phyloP scores from a whole-genome alignment of 2,888 invertebrate genomes.

The Tinea semifulvella region DNA sequence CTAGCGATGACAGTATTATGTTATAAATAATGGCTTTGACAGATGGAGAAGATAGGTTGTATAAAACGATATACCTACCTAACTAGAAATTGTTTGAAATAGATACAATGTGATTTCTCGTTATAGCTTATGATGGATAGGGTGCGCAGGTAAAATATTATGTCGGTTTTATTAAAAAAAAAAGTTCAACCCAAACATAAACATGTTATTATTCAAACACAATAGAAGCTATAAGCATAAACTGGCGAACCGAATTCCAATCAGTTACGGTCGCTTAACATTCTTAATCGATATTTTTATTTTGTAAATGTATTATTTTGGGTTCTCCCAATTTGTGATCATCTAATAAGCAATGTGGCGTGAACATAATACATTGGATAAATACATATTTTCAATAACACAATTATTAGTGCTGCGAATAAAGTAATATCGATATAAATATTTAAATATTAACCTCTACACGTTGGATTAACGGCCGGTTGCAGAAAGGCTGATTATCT shows the following conservation, averaged over 20 bases:
- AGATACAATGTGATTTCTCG: conserved; percentile 43
- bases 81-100: conserved; percentile 40
- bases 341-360: conserved; percentile 21
- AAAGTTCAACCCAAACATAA: conserved; percentile 52
- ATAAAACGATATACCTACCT: conserved; percentile 28
- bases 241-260: conserved; percentile 53
- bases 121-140: conserved; percentile 58
- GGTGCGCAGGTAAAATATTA: conserved; percentile 47
- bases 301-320: conserved; percentile 40
- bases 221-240: conserved; percentile 37
- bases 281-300: conserved; percentile 58
- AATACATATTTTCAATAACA: too few relatives aligned
- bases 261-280: conserved; percentile 62
- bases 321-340: conserved; percentile 57
- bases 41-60: neutral
- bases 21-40: conserved; percentile 10
- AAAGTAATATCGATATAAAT: too few relatives aligned
- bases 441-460: too few relatives aligned
- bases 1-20: conserved; percentile 10
- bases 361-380: too few relatives aligned
- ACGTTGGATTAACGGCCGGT: too few relatives aligned
- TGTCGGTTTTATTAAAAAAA: conserved; percentile 33
- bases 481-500: too few relatives aligned
- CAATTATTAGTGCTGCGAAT: too few relatives aligned
- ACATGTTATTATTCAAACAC: conserved; percentile 53